phyloP scores from a whole-genome alignment of 37 sponge, comb jelly and placozoan genomes.

The Eunapius fragilis region DNA sequence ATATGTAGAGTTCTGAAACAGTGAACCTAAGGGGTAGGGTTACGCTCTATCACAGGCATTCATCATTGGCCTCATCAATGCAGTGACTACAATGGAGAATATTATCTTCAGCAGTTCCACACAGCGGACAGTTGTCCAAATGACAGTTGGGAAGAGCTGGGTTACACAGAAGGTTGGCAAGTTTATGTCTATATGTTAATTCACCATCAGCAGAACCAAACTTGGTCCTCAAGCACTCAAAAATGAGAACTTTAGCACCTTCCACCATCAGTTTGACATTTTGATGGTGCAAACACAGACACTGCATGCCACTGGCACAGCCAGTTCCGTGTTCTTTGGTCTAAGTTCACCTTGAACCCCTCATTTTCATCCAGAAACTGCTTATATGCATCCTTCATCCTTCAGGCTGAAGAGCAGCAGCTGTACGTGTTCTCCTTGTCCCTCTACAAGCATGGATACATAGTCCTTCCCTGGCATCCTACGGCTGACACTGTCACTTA shows the following conservation, averaged over 20 bases:
- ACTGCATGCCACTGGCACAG: slow-evolving; percentile 6
- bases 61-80: not conserved
- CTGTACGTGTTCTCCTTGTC: too few relatives aligned
- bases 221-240: not conserved
- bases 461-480: too few relatives aligned
- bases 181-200: not conserved
- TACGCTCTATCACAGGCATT: too few relatives aligned
- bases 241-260: slow-evolving; percentile 11
- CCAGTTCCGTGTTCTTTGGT: not conserved
- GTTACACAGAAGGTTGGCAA: slow-evolving; percentile 32
- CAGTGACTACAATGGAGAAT: not conserved
- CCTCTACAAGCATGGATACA: too few relatives aligned
- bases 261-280: slow-evolving; percentile 33
- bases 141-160: slow-evolving; percentile 31
- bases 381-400: not conserved
- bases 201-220: not conserved
- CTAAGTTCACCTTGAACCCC: not conserved
- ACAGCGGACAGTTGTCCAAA: not conserved
- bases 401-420: not conserved
- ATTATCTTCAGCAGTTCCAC: not conserved
- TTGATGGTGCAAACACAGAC: slow-evolving; percentile 57
- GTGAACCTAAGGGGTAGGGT: too few relatives aligned
- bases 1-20: too few relatives aligned
- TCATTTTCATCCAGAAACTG: not conserved
- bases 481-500: too few relatives aligned